Evolutionary conservation across 2,888 invertebrate genomes (phyloP).

Genomic region (Neria commutata): DNA sequence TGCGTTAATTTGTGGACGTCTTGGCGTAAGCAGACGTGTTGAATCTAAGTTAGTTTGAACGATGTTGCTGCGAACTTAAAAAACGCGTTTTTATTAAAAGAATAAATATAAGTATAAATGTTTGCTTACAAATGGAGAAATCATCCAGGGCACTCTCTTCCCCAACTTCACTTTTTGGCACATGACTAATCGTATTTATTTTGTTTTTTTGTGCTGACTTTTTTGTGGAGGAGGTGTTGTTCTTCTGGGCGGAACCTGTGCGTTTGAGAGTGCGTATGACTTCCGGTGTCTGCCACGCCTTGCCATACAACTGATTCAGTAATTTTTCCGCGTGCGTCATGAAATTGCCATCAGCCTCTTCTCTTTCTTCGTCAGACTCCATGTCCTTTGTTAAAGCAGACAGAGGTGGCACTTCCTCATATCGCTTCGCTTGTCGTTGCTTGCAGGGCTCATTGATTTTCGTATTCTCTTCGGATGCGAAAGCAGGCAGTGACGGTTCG

Average conservation of each 20-base stretch:
- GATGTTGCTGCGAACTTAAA: slow-evolving; percentile 45
- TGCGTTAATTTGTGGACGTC: slow-evolving; percentile 12
- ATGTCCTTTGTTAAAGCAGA: not conserved
- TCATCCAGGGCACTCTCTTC: slow-evolving; percentile 49
- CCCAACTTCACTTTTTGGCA: not conserved
- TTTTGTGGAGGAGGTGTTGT: too few species aligned
- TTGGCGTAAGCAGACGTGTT: slow-evolving; percentile 41
- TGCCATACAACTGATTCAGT: slow-evolving; percentile 56
- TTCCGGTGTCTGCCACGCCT: slow-evolving; percentile 59
- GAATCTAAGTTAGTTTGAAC: slow-evolving; percentile 51
- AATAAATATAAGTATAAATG: not conserved
- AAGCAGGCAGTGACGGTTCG: not conserved
- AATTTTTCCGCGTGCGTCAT: slow-evolving; percentile 49
- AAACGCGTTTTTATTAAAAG: not conserved
- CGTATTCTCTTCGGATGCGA: not conserved
- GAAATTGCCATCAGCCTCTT: slow-evolving; percentile 35
- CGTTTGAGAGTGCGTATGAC: slow-evolving; percentile 52
- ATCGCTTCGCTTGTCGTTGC: not conserved
- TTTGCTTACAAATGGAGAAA: slow-evolving; percentile 53
- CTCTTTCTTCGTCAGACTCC: slow-evolving; percentile 15
- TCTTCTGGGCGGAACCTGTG: too few species aligned
- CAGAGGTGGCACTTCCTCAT: not conserved
- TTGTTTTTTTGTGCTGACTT: not conserved
- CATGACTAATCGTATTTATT: not conserved
- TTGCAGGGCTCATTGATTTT: not conserved